Percentiles rank a stretch among this genome's conserved stretches.
phyloP scores from a whole-genome alignment of 1,140 invertebrate genomes.

The Melanaphis sacchari region DNA sequence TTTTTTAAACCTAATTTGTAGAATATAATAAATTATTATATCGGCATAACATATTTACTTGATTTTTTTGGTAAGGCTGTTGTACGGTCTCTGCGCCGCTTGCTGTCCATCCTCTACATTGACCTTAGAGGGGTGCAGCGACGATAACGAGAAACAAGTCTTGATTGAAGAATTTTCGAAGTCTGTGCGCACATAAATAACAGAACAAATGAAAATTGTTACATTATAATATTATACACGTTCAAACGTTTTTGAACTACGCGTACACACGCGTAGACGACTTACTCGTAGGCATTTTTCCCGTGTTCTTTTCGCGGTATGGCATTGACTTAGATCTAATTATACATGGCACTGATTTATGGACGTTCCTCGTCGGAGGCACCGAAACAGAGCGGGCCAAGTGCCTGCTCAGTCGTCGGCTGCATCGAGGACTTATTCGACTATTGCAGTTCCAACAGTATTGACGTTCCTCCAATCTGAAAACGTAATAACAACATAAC shows the following conservation, averaged over 20 bases:
- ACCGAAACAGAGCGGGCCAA: constrained; percentile 48
- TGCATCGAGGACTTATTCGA: constrained; percentile 45
- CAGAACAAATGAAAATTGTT: background rate
- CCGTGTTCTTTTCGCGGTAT: constrained; percentile 19
- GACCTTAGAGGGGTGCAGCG: constrained; percentile 67
- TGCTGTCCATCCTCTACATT: constrained; percentile 67
- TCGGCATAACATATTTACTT: constrained; percentile 10
- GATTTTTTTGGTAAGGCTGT: constrained; percentile 56
- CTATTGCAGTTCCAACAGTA: constrained; percentile 54
- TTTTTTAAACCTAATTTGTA: background rate
- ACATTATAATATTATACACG: background rate
- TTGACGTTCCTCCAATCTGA: constrained; percentile 49
- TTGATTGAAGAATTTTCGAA: constrained; percentile 65
- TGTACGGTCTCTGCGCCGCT: constrained; percentile 62
- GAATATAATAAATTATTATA: background rate
- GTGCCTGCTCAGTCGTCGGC: constrained; percentile 46
- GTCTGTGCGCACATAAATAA: constrained; percentile 61
- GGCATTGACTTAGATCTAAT: constrained; percentile 55
- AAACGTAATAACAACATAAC: background rate
- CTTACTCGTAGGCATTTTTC: constrained; percentile 50
- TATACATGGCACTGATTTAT: constrained; percentile 42
- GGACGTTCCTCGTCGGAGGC: constrained; percentile 5
- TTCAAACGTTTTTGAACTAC: background rate
- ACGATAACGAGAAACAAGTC: constrained; percentile 68
- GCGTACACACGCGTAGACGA: background rate